phyloP scores from a whole-genome alignment of 2,888 invertebrate genomes.

The Ectropis crepuscularia region DNA sequence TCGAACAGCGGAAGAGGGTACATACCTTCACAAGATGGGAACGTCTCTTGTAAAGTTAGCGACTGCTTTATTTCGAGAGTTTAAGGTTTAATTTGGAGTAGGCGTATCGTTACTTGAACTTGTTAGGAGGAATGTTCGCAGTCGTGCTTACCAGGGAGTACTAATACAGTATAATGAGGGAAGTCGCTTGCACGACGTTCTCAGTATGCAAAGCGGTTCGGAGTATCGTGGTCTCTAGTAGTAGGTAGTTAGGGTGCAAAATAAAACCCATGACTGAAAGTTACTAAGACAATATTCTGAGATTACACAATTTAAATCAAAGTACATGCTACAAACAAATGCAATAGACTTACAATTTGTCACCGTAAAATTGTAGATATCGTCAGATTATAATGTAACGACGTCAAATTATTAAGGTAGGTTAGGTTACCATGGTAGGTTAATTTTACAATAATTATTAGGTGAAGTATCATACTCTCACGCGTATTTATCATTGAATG shows the following conservation, averaged over 20 bases:
- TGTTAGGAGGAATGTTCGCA: conserved; percentile 12
- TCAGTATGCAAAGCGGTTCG: conserved; percentile 41
- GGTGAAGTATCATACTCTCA: too few species aligned
- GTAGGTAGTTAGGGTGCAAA: not conserved
- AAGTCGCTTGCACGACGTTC: conserved; percentile 44
- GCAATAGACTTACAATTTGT: too few species aligned
- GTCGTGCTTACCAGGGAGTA: conserved; percentile 31
- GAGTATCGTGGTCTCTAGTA: conserved; percentile 31
- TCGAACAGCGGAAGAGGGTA: conserved; percentile 28
- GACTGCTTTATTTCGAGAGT: not conserved
- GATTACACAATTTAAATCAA: too few species aligned
- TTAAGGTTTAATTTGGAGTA: conserved; percentile 18
- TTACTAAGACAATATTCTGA: too few species aligned
- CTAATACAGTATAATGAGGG: conserved; percentile 49
- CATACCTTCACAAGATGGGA: conserved; percentile 11
- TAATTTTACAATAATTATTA: too few species aligned
- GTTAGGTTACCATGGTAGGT: too few species aligned
- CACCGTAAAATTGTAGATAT: too few species aligned
- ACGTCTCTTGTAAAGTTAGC: conserved; percentile 1
- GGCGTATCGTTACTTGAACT: conserved; percentile 5
- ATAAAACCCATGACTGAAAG: too few species aligned
- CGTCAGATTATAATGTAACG: too few species aligned
- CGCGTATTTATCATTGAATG: too few species aligned
- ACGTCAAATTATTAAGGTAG: too few species aligned
- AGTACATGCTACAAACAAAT: too few species aligned